Percentiles rank a stretch among this genome's conserved stretches.
These are phyloP conservation scores for Synergus itoensis DNA, from an alignment of 2,888 invertebrate species.

Conservation along the genomic window DNA sequence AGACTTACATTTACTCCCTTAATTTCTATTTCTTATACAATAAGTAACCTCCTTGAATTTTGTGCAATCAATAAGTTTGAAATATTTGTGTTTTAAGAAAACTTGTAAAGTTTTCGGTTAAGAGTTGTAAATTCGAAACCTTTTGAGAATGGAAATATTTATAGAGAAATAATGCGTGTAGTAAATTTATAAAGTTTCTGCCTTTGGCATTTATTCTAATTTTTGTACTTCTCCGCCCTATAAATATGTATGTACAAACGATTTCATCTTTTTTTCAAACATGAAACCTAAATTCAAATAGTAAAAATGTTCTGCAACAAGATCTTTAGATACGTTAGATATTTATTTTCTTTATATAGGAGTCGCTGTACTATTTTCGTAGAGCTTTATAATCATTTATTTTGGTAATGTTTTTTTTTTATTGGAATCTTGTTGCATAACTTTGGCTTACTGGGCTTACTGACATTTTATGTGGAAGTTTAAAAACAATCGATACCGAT, in stretches of 20 bases:
- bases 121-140: neutral
- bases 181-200: slow-evolving; percentile 18
- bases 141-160: neutral
- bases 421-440: slow-evolving; percentile 23
- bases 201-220: slow-evolving; percentile 4
- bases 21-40: slow-evolving; percentile 3
- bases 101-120: neutral
- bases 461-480: neutral
- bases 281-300: neutral
- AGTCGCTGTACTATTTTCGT: neutral
- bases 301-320: slow-evolving; percentile 20
- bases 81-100: slow-evolving; percentile 4
- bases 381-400: neutral
- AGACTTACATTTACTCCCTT: slow-evolving; percentile 8
- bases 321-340: neutral
- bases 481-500: neutral
- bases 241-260: neutral
- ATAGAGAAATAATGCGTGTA: neutral
- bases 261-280: neutral
- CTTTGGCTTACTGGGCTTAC: slow-evolving; percentile 3
- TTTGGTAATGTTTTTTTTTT: neutral
- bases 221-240: neutral
- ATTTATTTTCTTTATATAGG: neutral
- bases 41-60: slow-evolving; percentile 11
- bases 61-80: slow-evolving; percentile 29